Percentiles rank a stretch among this genome's conserved stretches.
Evolutionary conservation across 2,113 vertebrate genomes (phyloP).

Genomic region (Pardalotus punctatus): DNA sequence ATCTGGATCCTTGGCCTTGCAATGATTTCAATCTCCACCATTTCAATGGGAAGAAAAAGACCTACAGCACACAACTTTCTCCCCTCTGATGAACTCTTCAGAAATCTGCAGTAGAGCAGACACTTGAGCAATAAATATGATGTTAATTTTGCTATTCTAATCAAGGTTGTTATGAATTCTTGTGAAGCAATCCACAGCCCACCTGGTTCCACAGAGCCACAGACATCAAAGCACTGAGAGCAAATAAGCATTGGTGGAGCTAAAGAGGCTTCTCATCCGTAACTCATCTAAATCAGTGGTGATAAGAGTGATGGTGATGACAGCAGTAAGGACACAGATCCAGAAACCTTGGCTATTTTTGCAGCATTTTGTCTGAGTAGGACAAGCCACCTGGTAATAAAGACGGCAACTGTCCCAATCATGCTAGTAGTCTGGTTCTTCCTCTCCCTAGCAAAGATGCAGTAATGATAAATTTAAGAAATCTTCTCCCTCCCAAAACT

Average conservation of each 20-base stretch:
- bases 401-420: neutral
- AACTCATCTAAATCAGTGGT: neutral
- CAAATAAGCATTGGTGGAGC: neutral
- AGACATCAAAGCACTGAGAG: neutral
- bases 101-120: neutral
- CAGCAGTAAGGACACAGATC: neutral
- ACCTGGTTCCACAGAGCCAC: neutral
- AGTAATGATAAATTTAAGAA: neutral
- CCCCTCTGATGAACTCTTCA: neutral
- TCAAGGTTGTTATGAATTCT: neutral
- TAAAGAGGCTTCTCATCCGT: neutral
- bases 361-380: neutral
- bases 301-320: neutral
- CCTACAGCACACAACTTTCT: accelerated
- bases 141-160: neutral
- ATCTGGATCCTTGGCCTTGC: neutral
- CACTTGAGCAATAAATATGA: neutral
- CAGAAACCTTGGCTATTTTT: neutral
- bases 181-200: neutral
- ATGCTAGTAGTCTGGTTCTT: neutral
- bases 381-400: neutral
- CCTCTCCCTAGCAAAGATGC: neutral
- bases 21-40: neutral
- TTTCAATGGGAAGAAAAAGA: neutral
- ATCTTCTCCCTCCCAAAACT: neutral